A percentile compares a stretch with the other conserved stretches of the same genome.
Evolutionary conservation across 2,113 vertebrate species (phyloP).

Genomic region (Brevimyrus niger): DNA sequence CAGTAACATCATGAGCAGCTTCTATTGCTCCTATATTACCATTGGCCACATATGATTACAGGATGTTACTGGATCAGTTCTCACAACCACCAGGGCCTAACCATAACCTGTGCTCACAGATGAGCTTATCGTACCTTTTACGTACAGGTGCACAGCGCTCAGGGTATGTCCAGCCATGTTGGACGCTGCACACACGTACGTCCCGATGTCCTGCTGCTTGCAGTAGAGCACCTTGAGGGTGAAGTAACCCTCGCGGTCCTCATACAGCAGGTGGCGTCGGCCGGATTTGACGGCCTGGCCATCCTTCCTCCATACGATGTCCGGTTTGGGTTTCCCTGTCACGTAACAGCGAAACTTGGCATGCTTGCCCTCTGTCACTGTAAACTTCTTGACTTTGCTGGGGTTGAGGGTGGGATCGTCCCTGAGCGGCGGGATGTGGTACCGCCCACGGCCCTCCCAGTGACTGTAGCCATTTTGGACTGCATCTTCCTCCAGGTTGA

Average conservation of each 20-base stretch:
- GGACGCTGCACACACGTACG: slow-evolving; percentile 85
- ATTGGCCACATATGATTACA: neutral
- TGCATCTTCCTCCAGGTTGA: slow-evolving; percentile 31
- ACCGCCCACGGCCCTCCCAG: slow-evolving; percentile 32
- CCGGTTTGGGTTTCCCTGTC: slow-evolving; percentile 90
- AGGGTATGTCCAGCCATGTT: slow-evolving; percentile 86
- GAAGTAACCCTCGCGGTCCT: slow-evolving; percentile 89
- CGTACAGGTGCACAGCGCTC: slow-evolving; percentile 80
- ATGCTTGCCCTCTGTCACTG: slow-evolving; percentile 81
- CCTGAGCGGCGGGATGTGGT: slow-evolving; percentile 11
- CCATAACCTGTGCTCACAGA: neutral
- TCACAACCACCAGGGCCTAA: neutral
- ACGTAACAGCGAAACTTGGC: slow-evolving; percentile 93
- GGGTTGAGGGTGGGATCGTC: slow-evolving; percentile 37
- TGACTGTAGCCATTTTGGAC: slow-evolving; percentile 37
- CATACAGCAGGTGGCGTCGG: slow-evolving; percentile 80
- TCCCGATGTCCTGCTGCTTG: slow-evolving; percentile 77
- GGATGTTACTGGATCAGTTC: neutral
- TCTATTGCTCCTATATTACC: neutral
- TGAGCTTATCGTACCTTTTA: slow-evolving; percentile 70
- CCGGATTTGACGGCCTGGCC: slow-evolving; percentile 58
- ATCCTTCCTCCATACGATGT: slow-evolving; percentile 90
- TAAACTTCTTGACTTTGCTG: slow-evolving; percentile 72
- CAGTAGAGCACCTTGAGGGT: slow-evolving; percentile 94
- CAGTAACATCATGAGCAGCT: neutral